Evolutionary conservation across 2,888 invertebrate species (phyloP).

Genomic region (Autographa gamma): DNA sequence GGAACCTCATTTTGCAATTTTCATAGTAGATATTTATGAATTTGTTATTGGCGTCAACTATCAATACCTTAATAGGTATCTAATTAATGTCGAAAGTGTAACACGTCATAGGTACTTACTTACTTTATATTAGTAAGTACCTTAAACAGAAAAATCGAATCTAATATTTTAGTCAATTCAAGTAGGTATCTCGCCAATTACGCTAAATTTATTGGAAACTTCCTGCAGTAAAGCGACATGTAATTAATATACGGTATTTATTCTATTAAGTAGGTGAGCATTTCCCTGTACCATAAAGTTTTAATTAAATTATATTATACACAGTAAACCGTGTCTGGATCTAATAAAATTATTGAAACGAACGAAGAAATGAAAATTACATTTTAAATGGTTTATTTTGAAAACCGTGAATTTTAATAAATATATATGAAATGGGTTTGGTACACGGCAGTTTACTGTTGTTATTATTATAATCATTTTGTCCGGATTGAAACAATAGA

Average conservation of each 20-base stretch:
- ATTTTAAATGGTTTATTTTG: slow-evolving; percentile 19
- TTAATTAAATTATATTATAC: slow-evolving; percentile 26
- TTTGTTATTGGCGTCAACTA: too few relatives aligned
- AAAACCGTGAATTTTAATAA: slow-evolving; percentile 17
- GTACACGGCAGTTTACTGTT: neutral
- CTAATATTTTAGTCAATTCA: too few relatives aligned
- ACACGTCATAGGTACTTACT: too few relatives aligned
- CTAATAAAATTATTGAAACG: slow-evolving; percentile 24
- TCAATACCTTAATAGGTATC: too few relatives aligned
- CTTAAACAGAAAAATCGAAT: too few relatives aligned
- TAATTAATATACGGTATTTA: slow-evolving; percentile 8
- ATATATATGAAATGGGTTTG: neutral
- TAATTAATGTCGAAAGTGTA: too few relatives aligned
- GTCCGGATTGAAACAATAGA: neutral
- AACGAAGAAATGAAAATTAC: slow-evolving; percentile 12
- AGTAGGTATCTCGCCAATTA: neutral
- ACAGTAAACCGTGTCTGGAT: slow-evolving; percentile 24
- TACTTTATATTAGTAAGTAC: too few relatives aligned
- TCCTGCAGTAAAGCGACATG: slow-evolving; percentile 17
- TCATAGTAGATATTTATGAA: too few relatives aligned
- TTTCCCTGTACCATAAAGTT: neutral
- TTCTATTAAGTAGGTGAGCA: neutral
- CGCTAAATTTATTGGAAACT: slow-evolving; percentile 14
- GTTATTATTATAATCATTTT: neutral
- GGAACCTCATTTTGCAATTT: too few relatives aligned